Percentiles rank a stretch among this genome's conserved stretches.
Conservation (phyloP, 2,113 vertebrate species). For the Eupsittula cactorum region DNA sequence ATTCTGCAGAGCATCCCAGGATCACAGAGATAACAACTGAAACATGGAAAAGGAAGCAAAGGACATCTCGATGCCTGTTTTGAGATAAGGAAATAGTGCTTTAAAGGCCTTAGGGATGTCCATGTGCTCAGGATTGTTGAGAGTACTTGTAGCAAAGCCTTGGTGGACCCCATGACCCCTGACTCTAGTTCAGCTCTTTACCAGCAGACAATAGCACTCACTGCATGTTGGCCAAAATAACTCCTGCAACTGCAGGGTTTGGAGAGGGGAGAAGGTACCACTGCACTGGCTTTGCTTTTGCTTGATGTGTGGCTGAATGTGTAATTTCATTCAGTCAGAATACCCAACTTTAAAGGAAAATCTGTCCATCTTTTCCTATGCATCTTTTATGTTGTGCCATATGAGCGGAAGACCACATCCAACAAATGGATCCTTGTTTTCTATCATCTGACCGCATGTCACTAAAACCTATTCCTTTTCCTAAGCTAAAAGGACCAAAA, state of each 20-base stretch:
- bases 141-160: accelerated
- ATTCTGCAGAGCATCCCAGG: background rate
- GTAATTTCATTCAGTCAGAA: background rate
- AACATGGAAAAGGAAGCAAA: background rate
- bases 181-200: background rate
- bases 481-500: background rate
- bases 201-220: accelerated
- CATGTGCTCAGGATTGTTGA: accelerated
- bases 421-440: background rate
- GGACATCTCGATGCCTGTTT: background rate
- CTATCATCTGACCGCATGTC: accelerated
- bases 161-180: background rate
- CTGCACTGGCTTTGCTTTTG: background rate
- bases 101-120: background rate
- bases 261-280: background rate
- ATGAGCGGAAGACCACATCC: background rate
- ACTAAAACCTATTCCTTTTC: background rate
- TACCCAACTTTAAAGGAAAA: accelerated
- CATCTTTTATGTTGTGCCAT: background rate
- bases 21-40: accelerated
- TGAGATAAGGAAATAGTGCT: background rate
- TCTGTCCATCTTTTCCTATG: background rate
- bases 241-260: background rate
- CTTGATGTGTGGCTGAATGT: background rate
- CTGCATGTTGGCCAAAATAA: accelerated